Percentiles rank a stretch among this genome's conserved stretches.
These are phyloP conservation scores for Carabus problematicus DNA, from an alignment of 2,888 invertebrate genomes.

Conservation along the genomic window DNA sequence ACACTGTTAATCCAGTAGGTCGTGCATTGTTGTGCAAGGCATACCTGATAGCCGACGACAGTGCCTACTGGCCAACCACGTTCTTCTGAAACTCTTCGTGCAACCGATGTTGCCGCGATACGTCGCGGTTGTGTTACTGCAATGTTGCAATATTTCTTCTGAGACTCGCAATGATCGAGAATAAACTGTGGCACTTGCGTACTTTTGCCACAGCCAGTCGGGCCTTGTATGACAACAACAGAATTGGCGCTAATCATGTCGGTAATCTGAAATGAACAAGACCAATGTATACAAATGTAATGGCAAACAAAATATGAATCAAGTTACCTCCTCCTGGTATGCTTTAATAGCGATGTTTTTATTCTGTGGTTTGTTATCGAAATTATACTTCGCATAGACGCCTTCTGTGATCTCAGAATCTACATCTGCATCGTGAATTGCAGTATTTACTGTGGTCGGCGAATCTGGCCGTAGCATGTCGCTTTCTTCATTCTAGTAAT, in stretches of 20 bases:
- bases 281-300: background rate
- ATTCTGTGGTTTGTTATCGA: conserved; percentile 14
- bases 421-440: conserved; percentile 2
- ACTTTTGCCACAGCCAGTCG: conserved; percentile 95
- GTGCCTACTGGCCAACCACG: conserved; percentile 82
- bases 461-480: conserved; percentile 26
- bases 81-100: conserved; percentile 83
- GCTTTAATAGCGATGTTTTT: conserved; percentile 18
- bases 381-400: conserved; percentile 31
- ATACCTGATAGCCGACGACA: conserved; percentile 88
- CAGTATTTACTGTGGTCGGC: conserved; percentile 24
- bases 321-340: conserved; percentile 36
- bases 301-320: background rate
- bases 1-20: too few relatives aligned
- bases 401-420: conserved; percentile 12
- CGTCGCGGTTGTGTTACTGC: conserved; percentile 92
- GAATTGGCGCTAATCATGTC: conserved; percentile 70
- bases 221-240: conserved; percentile 87
- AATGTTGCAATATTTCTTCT: conserved; percentile 78
- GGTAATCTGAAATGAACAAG: conserved; percentile 65
- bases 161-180: conserved; percentile 75
- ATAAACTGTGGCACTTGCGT: conserved; percentile 94
- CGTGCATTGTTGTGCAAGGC: conserved; percentile 21
- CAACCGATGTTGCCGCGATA: conserved; percentile 91
- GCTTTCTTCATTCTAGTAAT: conserved; percentile 26